A percentile compares a stretch with the other conserved stretches of the same genome.
These are phyloP conservation scores for Chloroceryle inda DNA, from an alignment of 2,797 vertebrate genomes.

Conservation along the genomic window DNA sequence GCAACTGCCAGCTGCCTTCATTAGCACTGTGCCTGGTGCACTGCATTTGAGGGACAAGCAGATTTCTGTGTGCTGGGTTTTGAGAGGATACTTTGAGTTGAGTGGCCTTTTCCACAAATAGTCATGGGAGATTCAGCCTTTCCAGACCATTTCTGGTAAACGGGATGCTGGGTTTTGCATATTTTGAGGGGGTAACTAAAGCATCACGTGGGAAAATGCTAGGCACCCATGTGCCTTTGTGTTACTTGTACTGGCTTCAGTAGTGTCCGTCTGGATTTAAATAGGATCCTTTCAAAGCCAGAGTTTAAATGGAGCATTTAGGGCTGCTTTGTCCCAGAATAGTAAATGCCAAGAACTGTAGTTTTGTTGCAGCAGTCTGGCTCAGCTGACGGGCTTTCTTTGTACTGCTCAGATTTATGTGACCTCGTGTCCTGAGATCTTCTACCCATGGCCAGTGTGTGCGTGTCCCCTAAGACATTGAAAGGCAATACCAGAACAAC, in stretches of 20 bases:
- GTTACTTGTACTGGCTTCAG: background rate
- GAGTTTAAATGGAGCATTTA: slow-evolving; percentile 32
- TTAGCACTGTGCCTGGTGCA: background rate
- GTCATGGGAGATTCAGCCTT: background rate
- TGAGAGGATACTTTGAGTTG: background rate
- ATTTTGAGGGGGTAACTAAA: background rate
- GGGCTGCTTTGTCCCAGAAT: background rate
- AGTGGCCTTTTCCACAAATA: slow-evolving; percentile 7
- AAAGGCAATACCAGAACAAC: background rate
- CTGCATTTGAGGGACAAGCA: rapidly evolving
- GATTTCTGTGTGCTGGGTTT: background rate
- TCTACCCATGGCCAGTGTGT: background rate
- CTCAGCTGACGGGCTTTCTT: background rate
- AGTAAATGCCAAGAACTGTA: background rate
- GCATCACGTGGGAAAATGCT: background rate
- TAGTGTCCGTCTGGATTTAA: background rate
- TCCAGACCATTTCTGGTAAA: slow-evolving; percentile 32
- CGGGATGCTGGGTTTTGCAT: background rate
- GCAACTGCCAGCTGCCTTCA: background rate
- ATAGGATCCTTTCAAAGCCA: slow-evolving; percentile 24
- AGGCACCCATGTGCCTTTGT: background rate
- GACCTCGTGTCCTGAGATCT: background rate
- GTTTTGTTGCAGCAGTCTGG: background rate
- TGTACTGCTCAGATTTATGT: background rate
- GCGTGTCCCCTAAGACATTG: background rate